A percentile compares a stretch with the other conserved stretches of the same genome.
Evolutionary conservation across 64 coral and sea anemone genomes (phyloP).

Genomic region (Montipora capricornis): DNA sequence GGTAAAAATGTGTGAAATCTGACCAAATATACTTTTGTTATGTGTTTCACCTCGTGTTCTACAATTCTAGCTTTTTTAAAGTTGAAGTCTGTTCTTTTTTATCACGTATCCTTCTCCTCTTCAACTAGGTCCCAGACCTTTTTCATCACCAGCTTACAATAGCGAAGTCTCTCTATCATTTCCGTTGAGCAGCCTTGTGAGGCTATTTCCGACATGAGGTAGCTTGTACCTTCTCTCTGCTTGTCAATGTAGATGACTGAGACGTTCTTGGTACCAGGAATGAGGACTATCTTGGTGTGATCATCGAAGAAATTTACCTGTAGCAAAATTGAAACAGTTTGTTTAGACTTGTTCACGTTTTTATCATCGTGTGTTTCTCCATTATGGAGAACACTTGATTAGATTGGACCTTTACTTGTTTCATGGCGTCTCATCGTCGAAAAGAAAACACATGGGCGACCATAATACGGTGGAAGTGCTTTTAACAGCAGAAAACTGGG

Average conservation of each 20-base stretch:
- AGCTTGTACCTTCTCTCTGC: constrained; percentile 79
- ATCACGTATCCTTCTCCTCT: constrained; percentile 50
- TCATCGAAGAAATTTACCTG: constrained; percentile 99
- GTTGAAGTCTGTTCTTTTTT: neutral
- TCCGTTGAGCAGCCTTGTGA: constrained; percentile 54
- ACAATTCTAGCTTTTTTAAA: neutral
- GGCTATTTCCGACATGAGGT: constrained; percentile 77
- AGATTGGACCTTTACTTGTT: too few relatives aligned
- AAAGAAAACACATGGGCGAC: neutral
- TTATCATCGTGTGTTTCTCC: too few relatives aligned
- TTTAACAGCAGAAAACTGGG: too few relatives aligned
- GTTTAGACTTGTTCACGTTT: too few relatives aligned
- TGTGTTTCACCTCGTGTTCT: neutral
- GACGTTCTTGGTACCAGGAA: constrained; percentile 75
- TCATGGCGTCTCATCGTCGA: too few relatives aligned
- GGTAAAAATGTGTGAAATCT: neutral
- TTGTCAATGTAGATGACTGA: constrained; percentile 95
- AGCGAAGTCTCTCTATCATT: constrained; percentile 77
- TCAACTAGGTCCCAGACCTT: constrained; percentile 81
- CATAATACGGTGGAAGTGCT: too few relatives aligned
- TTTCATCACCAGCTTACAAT: constrained; percentile 85
- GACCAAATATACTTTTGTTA: neutral
- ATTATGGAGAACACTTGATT: too few relatives aligned
- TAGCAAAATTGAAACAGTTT: neutral
- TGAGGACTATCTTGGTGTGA: constrained; percentile 95